These are phyloP conservation scores for Coryphaenoides rupestris DNA, from an alignment of 2,113 vertebrate genomes.

Conservation along the genomic window DNA sequence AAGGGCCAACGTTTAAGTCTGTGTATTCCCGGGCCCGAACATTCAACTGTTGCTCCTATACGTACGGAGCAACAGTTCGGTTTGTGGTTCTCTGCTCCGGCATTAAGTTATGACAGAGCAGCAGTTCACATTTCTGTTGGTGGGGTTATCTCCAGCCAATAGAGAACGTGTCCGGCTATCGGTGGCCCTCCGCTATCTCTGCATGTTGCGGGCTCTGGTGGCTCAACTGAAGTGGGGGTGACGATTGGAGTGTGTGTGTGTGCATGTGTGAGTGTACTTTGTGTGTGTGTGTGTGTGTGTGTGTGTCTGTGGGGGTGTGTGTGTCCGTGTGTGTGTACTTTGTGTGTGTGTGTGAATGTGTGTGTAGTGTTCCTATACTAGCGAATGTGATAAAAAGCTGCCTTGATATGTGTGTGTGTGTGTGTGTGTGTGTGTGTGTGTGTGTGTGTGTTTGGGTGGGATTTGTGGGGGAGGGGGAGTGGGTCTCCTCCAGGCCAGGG, in stretches of 20 bases:
- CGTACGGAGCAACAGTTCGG: no score
- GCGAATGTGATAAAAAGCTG: constrained; percentile 47
- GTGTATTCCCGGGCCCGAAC: no score
- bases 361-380: constrained; percentile 13
- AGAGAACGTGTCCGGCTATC: constrained; percentile 51
- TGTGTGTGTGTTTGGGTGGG: neutral
- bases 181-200: constrained; percentile 41
- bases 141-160: constrained; percentile 31
- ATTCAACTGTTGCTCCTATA: no score
- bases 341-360: neutral
- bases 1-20: no score
- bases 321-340: no score
- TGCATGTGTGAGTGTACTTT: neutral
- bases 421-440: neutral
- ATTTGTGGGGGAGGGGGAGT: neutral
- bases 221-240: constrained; percentile 18
- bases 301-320: no score
- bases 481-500: constrained; percentile 12
- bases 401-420: constrained; percentile 10
- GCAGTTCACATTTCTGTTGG: constrained; percentile 44
- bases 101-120: constrained; percentile 25
- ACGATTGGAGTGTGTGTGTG: constrained; percentile 21
- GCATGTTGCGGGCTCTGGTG: constrained; percentile 28
- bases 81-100: no score
- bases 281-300: neutral